Conservation (phyloP, 1,140 invertebrate species). For the Polypedilum vanderplanki region DNA sequence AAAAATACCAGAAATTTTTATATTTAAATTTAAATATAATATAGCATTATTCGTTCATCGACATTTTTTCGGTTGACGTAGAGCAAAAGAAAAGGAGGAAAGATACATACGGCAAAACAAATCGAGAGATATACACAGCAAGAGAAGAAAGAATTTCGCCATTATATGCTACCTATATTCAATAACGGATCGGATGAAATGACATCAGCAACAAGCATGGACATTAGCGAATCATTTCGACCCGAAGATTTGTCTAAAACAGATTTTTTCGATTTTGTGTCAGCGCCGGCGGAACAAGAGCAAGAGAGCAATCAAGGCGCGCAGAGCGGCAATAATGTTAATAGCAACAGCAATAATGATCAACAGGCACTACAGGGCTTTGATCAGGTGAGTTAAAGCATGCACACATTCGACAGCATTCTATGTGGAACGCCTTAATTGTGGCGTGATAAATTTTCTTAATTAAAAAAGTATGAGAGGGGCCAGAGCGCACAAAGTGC, state of each 20-base stretch:
- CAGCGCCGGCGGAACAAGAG: slow-evolving; percentile 49
- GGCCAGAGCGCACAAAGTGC: neutral
- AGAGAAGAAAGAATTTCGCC: slow-evolving; percentile 2
- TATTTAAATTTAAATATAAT: neutral
- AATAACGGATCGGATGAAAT: slow-evolving; percentile 44
- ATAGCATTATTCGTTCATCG: slow-evolving; percentile 24
- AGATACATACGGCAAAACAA: neutral
- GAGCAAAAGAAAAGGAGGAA: neutral
- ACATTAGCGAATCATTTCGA: slow-evolving; percentile 70
- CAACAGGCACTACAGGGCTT: slow-evolving; percentile 36
- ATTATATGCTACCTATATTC: slow-evolving; percentile 32
- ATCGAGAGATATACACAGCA: neutral
- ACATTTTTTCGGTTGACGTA: neutral
- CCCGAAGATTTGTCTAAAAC: slow-evolving; percentile 66
- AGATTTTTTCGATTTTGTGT: slow-evolving; percentile 80
- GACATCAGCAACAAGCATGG: slow-evolving; percentile 52
- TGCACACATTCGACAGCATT: neutral
- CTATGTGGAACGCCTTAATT: slow-evolving; percentile 1
- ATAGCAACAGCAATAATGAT: slow-evolving; percentile 35
- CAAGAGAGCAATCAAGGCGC: slow-evolving; percentile 30
- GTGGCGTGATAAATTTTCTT: slow-evolving; percentile 12
- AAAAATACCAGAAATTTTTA: slow-evolving; percentile 12
- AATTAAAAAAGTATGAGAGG: slow-evolving; percentile 10
- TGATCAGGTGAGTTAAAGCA: slow-evolving; percentile 30
- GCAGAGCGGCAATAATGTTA: slow-evolving; percentile 29